Percentiles rank a stretch among this genome's conserved stretches.
Evolutionary conservation across 2,888 invertebrate genomes (phyloP).

Genomic region (Nemotelus pantherinus): DNA sequence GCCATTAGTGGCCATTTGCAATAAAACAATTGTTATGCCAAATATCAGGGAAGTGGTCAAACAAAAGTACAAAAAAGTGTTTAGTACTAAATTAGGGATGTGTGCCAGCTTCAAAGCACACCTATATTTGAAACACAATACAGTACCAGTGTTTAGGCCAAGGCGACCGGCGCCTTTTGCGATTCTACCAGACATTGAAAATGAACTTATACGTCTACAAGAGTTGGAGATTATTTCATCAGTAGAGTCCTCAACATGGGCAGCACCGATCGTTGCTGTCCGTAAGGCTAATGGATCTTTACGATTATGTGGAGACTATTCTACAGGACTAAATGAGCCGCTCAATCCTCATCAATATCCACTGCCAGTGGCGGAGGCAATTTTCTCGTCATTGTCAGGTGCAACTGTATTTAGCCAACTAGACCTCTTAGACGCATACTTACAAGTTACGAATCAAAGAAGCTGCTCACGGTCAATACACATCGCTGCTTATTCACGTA

Average conservation of each 20-base stretch:
- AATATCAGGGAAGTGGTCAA: not conserved
- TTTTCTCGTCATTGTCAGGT: not conserved
- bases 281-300: slow-evolving; percentile 50
- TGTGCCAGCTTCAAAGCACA: slow-evolving; percentile 3
- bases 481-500: slow-evolving; percentile 44
- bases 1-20: not conserved
- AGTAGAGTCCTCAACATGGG: slow-evolving; percentile 41
- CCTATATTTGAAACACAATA: not conserved
- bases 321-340: slow-evolving; percentile 51
- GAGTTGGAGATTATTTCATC: not conserved
- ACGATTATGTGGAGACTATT: slow-evolving; percentile 52
- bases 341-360: slow-evolving; percentile 51
- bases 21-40: not conserved
- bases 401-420: not conserved
- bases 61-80: not conserved
- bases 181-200: not conserved
- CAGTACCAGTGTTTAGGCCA: slow-evolving; percentile 38
- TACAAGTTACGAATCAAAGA: slow-evolving; percentile 44
- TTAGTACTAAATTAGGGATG: not conserved
- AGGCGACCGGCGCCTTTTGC: slow-evolving; percentile 47
- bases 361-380: slow-evolving; percentile 40
- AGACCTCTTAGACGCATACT: not conserved
- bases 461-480: slow-evolving; percentile 30
- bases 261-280: slow-evolving; percentile 51
- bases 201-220: not conserved